Evolutionary conservation across 2,113 vertebrate genomes (phyloP), one percentile per base, ranked within the genome.

Genomic region (Charina bottae): DNA sequence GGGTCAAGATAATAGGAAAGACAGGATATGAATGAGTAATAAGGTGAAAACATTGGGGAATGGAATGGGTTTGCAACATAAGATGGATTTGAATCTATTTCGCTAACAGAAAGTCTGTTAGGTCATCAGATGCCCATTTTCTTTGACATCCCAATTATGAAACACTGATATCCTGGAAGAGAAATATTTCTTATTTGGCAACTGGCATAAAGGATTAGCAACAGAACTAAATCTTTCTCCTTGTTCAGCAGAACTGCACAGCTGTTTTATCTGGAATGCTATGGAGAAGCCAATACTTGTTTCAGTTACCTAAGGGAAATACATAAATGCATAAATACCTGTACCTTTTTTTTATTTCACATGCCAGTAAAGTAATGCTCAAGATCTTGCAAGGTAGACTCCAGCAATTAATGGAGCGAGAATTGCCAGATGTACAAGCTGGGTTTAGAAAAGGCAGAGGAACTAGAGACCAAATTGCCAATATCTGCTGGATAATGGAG

Each of bases 1-100:
- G 88, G 68, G 42, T 42, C 42, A 95, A 95, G 86, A 3, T 92
- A 95, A 59, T 54, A 17, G 91, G 94, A 83, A 96, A 68, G 88
- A 85, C 78, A 93, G 55, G 4, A 85, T 26, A 21, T 42, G 91
- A 93, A 94, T 96, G 64, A 26, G 94, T 95, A 94, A 49, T 93
- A 28, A 56, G 1, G 23, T 78, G 92, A 59, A 58, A 78, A 91
- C n/a, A 11, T 19, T 92, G 88, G 64, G 62, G 15, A 60, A 11
- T 5, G 21, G 24, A 13, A 96, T 86, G 56, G 17, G 59, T 78
- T 24, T 90, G 64, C 28, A 88, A 4, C 53, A 17, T 83, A 91
- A 58, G 59, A 33, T 92, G 17, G 55, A 92, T 93, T 88, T 33
- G 78, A 17, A 56, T 26, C 6, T 94, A 60, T 72, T 46, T 91